Conservation (phyloP, 2,888 invertebrate species). For the Synergus gifuensis region DNA sequence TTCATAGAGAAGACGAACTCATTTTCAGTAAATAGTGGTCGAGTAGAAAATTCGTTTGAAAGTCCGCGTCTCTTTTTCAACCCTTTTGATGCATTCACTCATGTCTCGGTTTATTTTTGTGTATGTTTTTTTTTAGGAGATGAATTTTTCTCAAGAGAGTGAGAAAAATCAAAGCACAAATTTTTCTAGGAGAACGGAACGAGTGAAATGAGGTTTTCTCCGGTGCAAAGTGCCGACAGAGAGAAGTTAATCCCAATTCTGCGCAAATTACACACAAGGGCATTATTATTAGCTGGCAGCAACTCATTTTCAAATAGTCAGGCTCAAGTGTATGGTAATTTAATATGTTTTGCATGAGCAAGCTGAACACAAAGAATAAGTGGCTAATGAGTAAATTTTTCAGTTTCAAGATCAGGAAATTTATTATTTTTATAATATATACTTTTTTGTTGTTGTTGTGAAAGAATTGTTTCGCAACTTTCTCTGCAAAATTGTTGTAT, state of each 20-base stretch:
- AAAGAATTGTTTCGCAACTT: background rate
- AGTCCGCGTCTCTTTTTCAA: background rate
- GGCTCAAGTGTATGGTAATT: slow-evolving; percentile 14
- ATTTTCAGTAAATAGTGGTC: background rate
- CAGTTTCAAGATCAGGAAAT: background rate
- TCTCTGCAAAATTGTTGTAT: background rate
- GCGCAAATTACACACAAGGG: slow-evolving; percentile 23
- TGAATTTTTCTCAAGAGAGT: background rate
- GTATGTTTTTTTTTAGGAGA: background rate
- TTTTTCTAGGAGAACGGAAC: background rate
- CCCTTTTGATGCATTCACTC: background rate
- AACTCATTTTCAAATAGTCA: background rate
- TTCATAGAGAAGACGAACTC: background rate
- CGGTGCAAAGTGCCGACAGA: slow-evolving; percentile 18
- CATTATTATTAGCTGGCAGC: slow-evolving; percentile 14
- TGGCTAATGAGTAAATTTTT: slow-evolving; percentile 11
- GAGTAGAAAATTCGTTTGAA: background rate
- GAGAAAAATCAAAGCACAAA: background rate
- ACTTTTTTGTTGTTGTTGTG: background rate
- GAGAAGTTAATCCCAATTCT: slow-evolving; percentile 7
- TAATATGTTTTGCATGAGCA: slow-evolving; percentile 12
- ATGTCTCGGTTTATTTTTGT: background rate
- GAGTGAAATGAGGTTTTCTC: background rate
- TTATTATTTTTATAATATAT: too few relatives aligned
- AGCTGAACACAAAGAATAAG: background rate